Conservation (phyloP, 2,888 invertebrate genomes). For the Tanypteryx hageni region DNA sequence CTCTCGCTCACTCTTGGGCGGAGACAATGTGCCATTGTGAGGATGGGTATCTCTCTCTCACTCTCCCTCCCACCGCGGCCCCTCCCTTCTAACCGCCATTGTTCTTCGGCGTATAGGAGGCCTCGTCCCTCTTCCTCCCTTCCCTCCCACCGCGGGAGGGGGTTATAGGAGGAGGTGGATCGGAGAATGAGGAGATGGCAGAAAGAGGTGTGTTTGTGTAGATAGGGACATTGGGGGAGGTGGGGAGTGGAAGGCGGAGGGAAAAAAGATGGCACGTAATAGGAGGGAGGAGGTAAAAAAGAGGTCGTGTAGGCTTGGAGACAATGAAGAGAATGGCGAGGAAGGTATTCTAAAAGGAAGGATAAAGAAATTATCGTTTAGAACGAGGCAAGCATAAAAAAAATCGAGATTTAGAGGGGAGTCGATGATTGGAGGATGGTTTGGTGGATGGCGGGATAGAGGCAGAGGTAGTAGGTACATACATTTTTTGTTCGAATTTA, state of each 20-base stretch:
- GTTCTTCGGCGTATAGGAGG: slow-evolving; percentile 62
- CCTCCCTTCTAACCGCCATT: slow-evolving; percentile 43
- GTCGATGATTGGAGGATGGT: not conserved
- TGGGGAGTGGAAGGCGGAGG: not conserved
- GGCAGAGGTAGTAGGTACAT: not conserved
- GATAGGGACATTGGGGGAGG: not conserved
- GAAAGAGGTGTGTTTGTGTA: not conserved
- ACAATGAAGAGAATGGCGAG: not conserved
- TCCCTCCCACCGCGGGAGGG: not conserved
- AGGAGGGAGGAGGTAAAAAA: not conserved
- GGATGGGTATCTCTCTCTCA: not conserved
- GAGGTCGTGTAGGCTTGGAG: slow-evolving; percentile 9
- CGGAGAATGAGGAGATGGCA: slow-evolving; percentile 4
- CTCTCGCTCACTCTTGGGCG: not conserved
- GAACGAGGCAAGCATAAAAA: not conserved
- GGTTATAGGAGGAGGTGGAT: slow-evolving; percentile 6
- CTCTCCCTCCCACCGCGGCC: slow-evolving; percentile 12
- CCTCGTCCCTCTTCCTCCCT: slow-evolving; percentile 14
- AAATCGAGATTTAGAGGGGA: not conserved
- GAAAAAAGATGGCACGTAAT: not conserved
- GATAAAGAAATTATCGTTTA: not conserved
- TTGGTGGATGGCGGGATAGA: too few relatives aligned
- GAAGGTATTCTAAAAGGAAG: not conserved
- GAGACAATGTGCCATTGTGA: slow-evolving; percentile 59
- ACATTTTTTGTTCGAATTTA: not conserved